These are phyloP conservation scores for Benitochromis conjunctus DNA, from an alignment of 2,113 vertebrate species.

Conservation along the genomic window DNA sequence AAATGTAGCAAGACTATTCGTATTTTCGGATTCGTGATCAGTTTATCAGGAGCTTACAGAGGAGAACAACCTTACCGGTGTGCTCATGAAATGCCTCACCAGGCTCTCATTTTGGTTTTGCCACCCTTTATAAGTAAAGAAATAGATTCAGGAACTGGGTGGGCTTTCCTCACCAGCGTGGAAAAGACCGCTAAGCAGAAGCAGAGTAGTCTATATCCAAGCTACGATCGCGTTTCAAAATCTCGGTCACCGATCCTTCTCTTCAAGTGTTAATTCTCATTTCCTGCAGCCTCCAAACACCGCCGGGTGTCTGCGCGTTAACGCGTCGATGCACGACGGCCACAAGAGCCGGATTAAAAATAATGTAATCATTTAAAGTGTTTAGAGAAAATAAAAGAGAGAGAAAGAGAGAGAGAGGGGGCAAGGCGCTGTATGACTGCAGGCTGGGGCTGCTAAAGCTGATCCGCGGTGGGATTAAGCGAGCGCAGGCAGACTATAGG, in stretches of 20 bases:
- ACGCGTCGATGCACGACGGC: constrained; percentile 1
- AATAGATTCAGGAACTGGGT: not conserved
- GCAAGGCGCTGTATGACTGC: constrained; percentile 1
- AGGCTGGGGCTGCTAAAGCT: constrained; percentile 41
- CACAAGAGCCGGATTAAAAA: constrained; percentile 31
- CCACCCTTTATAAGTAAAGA: not conserved
- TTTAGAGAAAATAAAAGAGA: not conserved
- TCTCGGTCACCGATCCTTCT: constrained; percentile 28
- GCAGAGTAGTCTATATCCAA: not conserved
- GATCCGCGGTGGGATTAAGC: constrained; percentile 67
- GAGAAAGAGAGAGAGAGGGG: not conserved
- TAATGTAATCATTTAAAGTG: constrained; percentile 61
- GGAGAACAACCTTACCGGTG: constrained; percentile 44
- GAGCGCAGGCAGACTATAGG: constrained; percentile 37
- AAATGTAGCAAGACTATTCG: not conserved
- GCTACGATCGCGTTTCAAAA: constrained; percentile 34
- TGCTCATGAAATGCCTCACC: constrained; percentile 55
- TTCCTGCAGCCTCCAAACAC: not conserved
- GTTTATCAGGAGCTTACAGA: not conserved
- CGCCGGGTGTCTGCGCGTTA: not conserved
- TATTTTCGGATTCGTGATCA: not conserved
- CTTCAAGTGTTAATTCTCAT: not conserved
- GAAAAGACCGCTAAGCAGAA: not conserved
- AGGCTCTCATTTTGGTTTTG: constrained; percentile 30
- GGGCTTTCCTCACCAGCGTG: not conserved